phyloP scores from a whole-genome alignment of 2,888 invertebrate species.

The Subacronicta megacephala region DNA sequence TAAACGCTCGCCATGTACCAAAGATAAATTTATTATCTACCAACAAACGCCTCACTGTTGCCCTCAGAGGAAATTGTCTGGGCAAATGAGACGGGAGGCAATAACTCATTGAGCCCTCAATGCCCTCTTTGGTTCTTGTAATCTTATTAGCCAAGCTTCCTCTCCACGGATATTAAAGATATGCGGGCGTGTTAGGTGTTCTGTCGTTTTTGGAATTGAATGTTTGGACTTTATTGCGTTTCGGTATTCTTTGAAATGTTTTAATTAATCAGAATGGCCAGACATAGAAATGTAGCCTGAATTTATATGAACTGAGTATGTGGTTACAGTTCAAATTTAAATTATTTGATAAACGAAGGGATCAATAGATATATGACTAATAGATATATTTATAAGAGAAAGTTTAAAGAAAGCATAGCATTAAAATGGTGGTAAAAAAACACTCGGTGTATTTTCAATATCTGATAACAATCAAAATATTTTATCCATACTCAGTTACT shows the following conservation, averaged over 20 bases:
- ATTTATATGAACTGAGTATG: too few relatives aligned
- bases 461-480: too few relatives aligned
- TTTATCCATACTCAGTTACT: too few relatives aligned
- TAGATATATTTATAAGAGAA: too few relatives aligned
- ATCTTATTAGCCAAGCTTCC: constrained; percentile 74
- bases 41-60: constrained; percentile 78
- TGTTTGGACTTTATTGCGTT: constrained; percentile 34
- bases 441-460: too few relatives aligned
- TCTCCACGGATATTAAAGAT: constrained; percentile 63
- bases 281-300: not conserved
- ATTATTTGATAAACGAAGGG: too few relatives aligned
- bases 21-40: constrained; percentile 79
- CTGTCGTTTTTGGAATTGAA: constrained; percentile 42
- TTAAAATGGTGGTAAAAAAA: too few relatives aligned
- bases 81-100: constrained; percentile 79
- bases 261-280: not conserved
- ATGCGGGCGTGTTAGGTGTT: constrained; percentile 58
- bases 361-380: too few relatives aligned
- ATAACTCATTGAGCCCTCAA: constrained; percentile 79
- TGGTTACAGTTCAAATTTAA: too few relatives aligned
- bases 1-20: constrained; percentile 60
- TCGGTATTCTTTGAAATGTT: constrained; percentile 16
- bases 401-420: too few relatives aligned
- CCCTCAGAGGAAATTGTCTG: constrained; percentile 84
- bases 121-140: constrained; percentile 73